A percentile compares a stretch with the other conserved stretches of the same genome.
These are phyloP conservation scores for Sinotaia quadrata DNA, from an alignment of 2,888 invertebrate species.

Conservation along the genomic window DNA sequence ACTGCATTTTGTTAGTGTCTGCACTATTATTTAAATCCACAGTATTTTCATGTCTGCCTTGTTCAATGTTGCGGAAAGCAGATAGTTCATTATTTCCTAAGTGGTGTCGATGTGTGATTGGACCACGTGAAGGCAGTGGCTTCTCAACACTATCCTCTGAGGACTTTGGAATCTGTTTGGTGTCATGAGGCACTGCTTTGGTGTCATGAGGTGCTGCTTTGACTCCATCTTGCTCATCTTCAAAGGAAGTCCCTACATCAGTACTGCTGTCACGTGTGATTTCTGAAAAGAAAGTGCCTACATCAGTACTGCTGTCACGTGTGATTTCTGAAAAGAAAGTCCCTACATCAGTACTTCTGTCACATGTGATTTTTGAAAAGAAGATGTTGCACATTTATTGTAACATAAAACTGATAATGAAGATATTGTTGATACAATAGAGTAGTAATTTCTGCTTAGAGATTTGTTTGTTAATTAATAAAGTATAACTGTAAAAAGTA, in stretches of 20 bases:
- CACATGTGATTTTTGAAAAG: slow-evolving; percentile 61
- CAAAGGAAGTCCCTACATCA: slow-evolving; percentile 50
- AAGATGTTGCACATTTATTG: slow-evolving; percentile 13
- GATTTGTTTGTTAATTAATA: no score
- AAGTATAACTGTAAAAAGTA: no score
- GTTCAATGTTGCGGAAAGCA: slow-evolving; percentile 38
- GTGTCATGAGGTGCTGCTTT: not conserved
- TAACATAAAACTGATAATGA: no score
- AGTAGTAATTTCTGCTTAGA: no score
- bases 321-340: slow-evolving; percentile 60
- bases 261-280: slow-evolving; percentile 63
- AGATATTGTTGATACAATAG: no score
- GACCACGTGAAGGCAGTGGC: slow-evolving; percentile 17
- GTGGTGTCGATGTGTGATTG: slow-evolving; percentile 25
- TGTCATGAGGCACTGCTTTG: not conserved
- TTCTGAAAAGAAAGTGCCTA: slow-evolving; percentile 53
- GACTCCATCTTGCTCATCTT: slow-evolving; percentile 33
- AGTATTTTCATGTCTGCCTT: slow-evolving; percentile 15
- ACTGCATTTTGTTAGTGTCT: no score
- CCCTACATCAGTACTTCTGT: slow-evolving; percentile 57
- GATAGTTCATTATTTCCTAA: slow-evolving; percentile 28
- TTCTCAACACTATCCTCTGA: slow-evolving; percentile 17
- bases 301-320: slow-evolving; percentile 58
- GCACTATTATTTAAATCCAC: no score
- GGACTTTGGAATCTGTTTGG: slow-evolving; percentile 1